Base-by-base conservation (phyloP, 2,888 invertebrate species). In the Noctua comes region DNA sequence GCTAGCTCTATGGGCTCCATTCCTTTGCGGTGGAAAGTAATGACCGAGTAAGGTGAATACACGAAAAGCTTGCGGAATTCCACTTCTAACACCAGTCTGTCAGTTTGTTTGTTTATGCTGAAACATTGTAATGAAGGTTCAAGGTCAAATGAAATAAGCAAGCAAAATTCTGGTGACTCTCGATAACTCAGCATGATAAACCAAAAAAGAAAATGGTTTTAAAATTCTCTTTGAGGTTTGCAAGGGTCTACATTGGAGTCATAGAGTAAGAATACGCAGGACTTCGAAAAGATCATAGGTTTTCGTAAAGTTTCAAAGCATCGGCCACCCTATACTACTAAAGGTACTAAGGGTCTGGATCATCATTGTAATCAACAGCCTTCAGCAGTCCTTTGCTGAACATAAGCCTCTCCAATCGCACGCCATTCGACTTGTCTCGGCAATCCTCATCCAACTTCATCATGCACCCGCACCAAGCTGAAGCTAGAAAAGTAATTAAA, bases 21-120 rank as follows among this genome's bases (percentile, higher is more conserved):
- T 0, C 84, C 91, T 18, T 88, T 87, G 3, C 91, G 88, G 31
- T 90, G 82, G 77, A 90, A 91, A 1, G 79, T 86, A 31, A 90
- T 87, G 36, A 85, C 88, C 0, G 74, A 71, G 51, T 80, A 84
- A 16, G 85, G 88, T 7, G 91, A 79, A 48, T 72, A 87, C 36
- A 84, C 43, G 4, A 73, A 83, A 27, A 90, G 64, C 0, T 76
- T 88, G 3, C 10, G 43, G 48, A 92, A 90, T 36, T 86, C 84
- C 0, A 92, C 84, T 57, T 91, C 89, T 24, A 92, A 80, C 8
- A 93, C 88, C 11, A 92, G 59, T 43, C 82, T 91, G 8, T 87
- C 85, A 0, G 91, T 92, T 31, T 84, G 75, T 80, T 83, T 89
- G 79, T 92, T 92, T 16, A 90, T 82, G 71, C 92, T 93, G 73